Evolutionary conservation across 64 coral and sea anemone genomes (phyloP), one percentile per base, ranked within the genome.

Genomic region (Stylophora pistillata): DNA sequence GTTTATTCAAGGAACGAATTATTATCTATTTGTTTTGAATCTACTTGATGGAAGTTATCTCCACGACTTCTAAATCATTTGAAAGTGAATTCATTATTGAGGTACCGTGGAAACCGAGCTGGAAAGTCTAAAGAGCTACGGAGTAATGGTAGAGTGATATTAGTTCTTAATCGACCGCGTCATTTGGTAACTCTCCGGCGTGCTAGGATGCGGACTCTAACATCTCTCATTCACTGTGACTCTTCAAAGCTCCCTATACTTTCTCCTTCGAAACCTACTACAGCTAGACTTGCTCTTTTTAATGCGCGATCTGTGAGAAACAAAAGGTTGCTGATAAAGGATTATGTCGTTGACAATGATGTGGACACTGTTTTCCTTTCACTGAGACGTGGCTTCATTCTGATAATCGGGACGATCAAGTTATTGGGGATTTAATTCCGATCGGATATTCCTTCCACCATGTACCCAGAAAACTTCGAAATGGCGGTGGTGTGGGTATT

Each of bases 101-200:
- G 72, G 72, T 74, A 30, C 12, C 72, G 14, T 74, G 30, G 30
- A 74, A 74, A 74, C 31, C 72, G 30, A 33, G 72, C 72, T 74
- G 72, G 72, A 74, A 74, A 0, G 27, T 74, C 72, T 34, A 74
- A 74, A 74, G 4, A 14, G 72, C 12, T 74, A 10, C 72, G 1
- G 32, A 13, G 72, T 47, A 31, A 74, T 31, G 17, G 34, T 33
- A 74, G 28, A 74, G 72, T 31, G 72, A 74, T 74, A 74, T 1
- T 1, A 73, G 71, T 73, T 73, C 26, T 30, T 4, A 73, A 73
- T 31, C 71, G 71, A 27, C 72, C 30, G 7, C 30, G 30, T 15
- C 27, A 74, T 13, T n/a, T n/a, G n/a, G 34, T 32, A 15, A 34
- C 28, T 9, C 25, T 33, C 34, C 30, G 30, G 11, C 1, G 27